Conservation (phyloP, 1,140 invertebrate species). For the Drosophila sproati region DNA sequence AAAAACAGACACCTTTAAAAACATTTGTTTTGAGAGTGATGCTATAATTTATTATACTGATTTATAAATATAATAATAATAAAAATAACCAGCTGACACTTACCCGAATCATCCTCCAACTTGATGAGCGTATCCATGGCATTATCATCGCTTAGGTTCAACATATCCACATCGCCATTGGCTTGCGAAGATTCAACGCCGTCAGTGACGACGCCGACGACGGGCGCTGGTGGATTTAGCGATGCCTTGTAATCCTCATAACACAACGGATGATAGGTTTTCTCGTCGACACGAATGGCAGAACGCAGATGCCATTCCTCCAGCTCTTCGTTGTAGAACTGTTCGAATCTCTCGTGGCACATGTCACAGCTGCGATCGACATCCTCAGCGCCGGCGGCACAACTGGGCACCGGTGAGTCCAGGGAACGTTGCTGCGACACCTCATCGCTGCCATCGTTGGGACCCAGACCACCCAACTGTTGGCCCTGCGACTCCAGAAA, state of each 20-base stretch:
- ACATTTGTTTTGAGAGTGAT: too few relatives aligned
- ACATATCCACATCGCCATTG: constrained; percentile 59
- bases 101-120: constrained; percentile 58
- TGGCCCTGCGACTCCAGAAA: constrained; percentile 93
- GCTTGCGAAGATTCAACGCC: constrained; percentile 1
- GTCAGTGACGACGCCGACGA: neutral
- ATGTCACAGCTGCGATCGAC: constrained; percentile 91
- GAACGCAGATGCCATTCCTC: constrained; percentile 98
- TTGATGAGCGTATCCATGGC: constrained; percentile 78
- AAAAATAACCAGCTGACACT: neutral
- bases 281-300: constrained; percentile 91
- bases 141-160: constrained; percentile 72
- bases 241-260: constrained; percentile 92
- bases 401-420: constrained; percentile 77
- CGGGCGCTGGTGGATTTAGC: constrained; percentile 60
- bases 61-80: neutral
- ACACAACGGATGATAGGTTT: constrained; percentile 95
- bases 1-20: too few relatives aligned
- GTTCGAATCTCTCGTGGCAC: constrained; percentile 95
- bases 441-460: constrained; percentile 84
- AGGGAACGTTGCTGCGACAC: constrained; percentile 73
- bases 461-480: constrained; percentile 84
- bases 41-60: too few relatives aligned
- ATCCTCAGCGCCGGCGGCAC: constrained; percentile 85
- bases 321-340: constrained; percentile 97